phyloP scores from a whole-genome alignment of 2,888 invertebrate genomes.

The Microchrysa polita region DNA sequence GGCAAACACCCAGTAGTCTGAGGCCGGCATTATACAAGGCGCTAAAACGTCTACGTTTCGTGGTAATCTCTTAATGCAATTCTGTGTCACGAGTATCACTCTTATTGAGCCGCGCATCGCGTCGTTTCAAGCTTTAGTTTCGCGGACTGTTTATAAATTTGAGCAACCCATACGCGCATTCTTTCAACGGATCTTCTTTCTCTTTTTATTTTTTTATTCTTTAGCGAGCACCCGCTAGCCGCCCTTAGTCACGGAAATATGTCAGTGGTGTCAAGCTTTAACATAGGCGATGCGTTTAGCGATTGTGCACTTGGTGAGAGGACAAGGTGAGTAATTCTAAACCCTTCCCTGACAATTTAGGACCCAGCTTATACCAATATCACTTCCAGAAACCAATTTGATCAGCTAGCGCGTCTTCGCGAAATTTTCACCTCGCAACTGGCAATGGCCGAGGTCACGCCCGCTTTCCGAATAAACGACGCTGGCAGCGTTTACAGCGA shows the following conservation, averaged over 20 bases:
- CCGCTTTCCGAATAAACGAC: slow-evolving; percentile 68
- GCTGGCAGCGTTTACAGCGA: slow-evolving; percentile 64
- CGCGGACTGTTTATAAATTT: too few relatives aligned
- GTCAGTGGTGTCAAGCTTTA: slow-evolving; percentile 88
- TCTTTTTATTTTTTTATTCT: slow-evolving; percentile 6
- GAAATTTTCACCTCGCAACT: slow-evolving; percentile 83
- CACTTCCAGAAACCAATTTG: slow-evolving; percentile 69
- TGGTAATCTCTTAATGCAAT: background rate
- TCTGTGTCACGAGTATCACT: too few relatives aligned
- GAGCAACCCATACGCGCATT: too few relatives aligned
- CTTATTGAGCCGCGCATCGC: too few relatives aligned
- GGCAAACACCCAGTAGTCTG: too few relatives aligned
- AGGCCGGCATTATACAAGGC: too few relatives aligned
- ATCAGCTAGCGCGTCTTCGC: slow-evolving; percentile 82
- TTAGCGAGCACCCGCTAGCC: slow-evolving; percentile 83
- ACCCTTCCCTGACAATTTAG: background rate
- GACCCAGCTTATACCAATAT: background rate
- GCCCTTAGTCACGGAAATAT: slow-evolving; percentile 92
- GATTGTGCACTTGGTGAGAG: slow-evolving; percentile 63
- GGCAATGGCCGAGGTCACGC: slow-evolving; percentile 77
- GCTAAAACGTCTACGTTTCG: too few relatives aligned
- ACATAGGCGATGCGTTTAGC: slow-evolving; percentile 65
- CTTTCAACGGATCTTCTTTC: too few relatives aligned
- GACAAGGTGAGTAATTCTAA: slow-evolving; percentile 58
- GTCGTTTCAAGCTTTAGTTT: too few relatives aligned